Evolutionary conservation across 2,888 invertebrate species (phyloP), one percentile per base, ranked within the genome.

Genomic region (Agonopterix heracliana): DNA sequence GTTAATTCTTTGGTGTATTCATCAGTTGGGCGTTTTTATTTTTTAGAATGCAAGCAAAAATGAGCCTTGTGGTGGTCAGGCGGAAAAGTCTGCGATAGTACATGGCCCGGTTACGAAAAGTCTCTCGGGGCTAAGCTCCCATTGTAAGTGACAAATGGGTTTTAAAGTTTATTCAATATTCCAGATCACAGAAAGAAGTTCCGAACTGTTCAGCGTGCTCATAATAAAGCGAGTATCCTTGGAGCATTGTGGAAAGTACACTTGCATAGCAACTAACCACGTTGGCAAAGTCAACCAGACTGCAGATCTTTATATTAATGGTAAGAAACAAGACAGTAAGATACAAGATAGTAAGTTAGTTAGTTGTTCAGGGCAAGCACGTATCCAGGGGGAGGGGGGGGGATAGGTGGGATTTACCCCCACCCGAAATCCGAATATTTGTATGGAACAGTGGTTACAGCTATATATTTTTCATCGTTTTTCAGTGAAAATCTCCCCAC

Each of bases 261-360:
- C 93, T 9, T 94, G 94, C 67, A 91, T 92, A 51, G 93, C 93
- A 0, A 91, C 91, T 9, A 94, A 94, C 69, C 91, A 92, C 51
- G 93, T 93, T 3, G 93, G 93, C 0, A 92, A 91, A 74, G 92
- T 92, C 38, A 92, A 93, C 70, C 92, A 91, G 64, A 93, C 93
- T 1, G 91, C 93, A 0, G 92, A 93, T 53, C 82, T 93, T 48
- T 92, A 92, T 78, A 93, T 93, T 45, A 92, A 92, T 75, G 93
- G 93, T 93, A 84, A 78, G 81, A 41, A 0, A 44, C 11, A 17
- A 26, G 26, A n/a, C n/a, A n/a, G n/a, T n/a, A n/a, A n/a, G n/a
- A n/a, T n/a, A n/a, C n/a, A n/a, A n/a, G n/a, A n/a, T n/a, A n/a
- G n/a, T n/a, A n/a, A n/a, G n/a, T n/a, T n/a, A n/a, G n/a, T n/a